These are phyloP conservation scores for Dryobotodes eremita DNA, from an alignment of 2,888 invertebrate species.

Conservation along the genomic window DNA sequence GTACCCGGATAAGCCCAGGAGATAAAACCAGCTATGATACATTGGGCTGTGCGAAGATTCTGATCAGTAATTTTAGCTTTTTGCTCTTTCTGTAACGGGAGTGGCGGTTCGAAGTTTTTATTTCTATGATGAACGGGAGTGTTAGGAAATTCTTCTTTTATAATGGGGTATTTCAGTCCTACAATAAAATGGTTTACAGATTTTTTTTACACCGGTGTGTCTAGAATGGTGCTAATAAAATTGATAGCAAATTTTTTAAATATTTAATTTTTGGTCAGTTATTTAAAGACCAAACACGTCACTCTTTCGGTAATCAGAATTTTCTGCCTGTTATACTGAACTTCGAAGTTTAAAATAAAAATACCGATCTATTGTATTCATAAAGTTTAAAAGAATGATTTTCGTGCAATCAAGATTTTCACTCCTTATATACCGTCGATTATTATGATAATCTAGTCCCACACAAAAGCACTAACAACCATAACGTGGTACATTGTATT, in stretches of 20 bases:
- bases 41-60: slow-evolving; percentile 64
- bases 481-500: slow-evolving; percentile 60
- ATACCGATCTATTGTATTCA: no score
- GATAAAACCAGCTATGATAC: slow-evolving; percentile 70
- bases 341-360: no score
- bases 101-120: slow-evolving; percentile 54
- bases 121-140: slow-evolving; percentile 33
- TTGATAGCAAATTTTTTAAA: background rate
- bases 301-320: no score
- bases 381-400: background rate
- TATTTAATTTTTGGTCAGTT: background rate
- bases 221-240: background rate
- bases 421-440: background rate
- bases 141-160: slow-evolving; percentile 18
- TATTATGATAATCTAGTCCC: slow-evolving; percentile 8
- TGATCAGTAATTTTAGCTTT: slow-evolving; percentile 68
- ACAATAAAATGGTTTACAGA: background rate
- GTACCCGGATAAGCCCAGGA: slow-evolving; percentile 66
- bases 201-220: background rate
- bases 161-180: slow-evolving; percentile 3
- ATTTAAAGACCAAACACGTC: no score
- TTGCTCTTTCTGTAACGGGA: slow-evolving; percentile 58
- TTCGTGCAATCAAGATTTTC: background rate
- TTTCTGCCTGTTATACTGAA: no score
- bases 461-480: slow-evolving; percentile 30